Evolutionary conservation across 2,888 invertebrate genomes (phyloP).

Genomic region (Scrobipalpa costella): DNA sequence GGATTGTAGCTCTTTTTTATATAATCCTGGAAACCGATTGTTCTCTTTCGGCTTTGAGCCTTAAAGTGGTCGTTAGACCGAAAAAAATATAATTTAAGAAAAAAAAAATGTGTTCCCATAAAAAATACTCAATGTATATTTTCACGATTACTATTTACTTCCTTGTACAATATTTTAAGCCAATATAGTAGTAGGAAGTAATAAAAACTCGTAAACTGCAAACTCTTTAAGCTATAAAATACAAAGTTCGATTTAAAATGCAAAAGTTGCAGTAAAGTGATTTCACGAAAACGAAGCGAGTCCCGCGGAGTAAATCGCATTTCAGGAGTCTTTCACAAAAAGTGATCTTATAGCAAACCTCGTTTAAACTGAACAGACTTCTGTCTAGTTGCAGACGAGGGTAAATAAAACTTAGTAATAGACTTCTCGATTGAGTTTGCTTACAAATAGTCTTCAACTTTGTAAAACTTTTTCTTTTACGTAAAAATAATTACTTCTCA

Average conservation of each 20-base stretch:
- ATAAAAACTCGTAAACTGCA: too few relatives aligned
- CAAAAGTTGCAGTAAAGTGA: background rate
- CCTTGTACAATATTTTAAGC: too few relatives aligned
- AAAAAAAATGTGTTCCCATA: too few relatives aligned
- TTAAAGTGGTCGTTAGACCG: too few relatives aligned
- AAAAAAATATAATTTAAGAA: too few relatives aligned
- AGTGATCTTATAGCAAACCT: background rate
- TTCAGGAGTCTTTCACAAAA: constrained; percentile 1
- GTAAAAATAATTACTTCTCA: constrained; percentile 6
- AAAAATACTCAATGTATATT: too few relatives aligned
- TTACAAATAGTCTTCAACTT: constrained; percentile 8
- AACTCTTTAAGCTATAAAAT: background rate
- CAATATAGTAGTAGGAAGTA: too few relatives aligned
- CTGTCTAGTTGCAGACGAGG: background rate
- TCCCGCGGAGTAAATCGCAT: constrained; percentile 1
- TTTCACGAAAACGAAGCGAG: background rate
- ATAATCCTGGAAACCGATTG: too few relatives aligned
- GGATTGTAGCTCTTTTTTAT: too few relatives aligned
- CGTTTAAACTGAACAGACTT: constrained; percentile 10
- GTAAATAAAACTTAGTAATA: constrained; percentile 6
- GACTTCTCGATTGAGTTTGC: background rate
- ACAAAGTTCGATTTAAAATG: background rate
- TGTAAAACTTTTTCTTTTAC: background rate
- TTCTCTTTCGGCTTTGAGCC: too few relatives aligned
- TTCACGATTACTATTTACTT: too few relatives aligned